A percentile compares a stretch with the other conserved stretches of the same genome.
Evolutionary conservation across 1,140 invertebrate genomes (phyloP).

Genomic region (Patella vulgata): DNA sequence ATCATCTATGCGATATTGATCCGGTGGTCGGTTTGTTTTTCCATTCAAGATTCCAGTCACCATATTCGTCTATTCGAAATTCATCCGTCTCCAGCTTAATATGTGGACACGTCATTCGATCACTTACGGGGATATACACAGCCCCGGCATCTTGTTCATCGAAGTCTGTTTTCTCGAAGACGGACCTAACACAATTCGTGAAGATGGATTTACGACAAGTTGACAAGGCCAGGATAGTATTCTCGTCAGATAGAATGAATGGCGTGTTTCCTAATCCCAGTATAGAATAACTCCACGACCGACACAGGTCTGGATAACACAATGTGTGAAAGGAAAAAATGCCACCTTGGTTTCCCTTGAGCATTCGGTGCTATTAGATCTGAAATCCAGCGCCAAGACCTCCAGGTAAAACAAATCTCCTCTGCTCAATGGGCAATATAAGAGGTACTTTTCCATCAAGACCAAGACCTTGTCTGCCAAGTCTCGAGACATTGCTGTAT

Average conservation of each 20-base stretch:
- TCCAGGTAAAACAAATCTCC: no score
- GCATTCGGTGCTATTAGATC: neutral
- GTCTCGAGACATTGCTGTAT: neutral
- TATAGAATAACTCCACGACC: neutral
- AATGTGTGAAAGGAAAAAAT: neutral
- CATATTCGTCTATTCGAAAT: neutral
- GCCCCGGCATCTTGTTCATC: neutral
- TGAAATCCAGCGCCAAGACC: neutral
- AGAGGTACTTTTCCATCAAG: conserved; percentile 7
- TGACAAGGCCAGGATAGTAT: no score
- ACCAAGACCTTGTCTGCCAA: conserved; percentile 11
- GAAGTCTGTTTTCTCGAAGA: neutral
- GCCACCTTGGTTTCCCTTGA: neutral
- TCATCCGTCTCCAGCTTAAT: conserved; percentile 20
- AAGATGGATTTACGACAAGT: no score
- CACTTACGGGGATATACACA: conserved; percentile 8
- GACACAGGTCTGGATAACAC: neutral
- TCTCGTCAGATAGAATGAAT: neutral
- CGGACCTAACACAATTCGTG: no score
- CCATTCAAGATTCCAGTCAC: no score
- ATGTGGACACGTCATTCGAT: conserved; percentile 15
- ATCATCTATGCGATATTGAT: neutral
- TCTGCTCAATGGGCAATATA: neutral
- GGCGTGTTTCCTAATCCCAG: conserved; percentile 9
- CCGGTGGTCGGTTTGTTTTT: neutral